These are phyloP conservation scores for Rhinichthys osculus DNA, from an alignment of 2,797 vertebrate species.

Conservation along the genomic window DNA sequence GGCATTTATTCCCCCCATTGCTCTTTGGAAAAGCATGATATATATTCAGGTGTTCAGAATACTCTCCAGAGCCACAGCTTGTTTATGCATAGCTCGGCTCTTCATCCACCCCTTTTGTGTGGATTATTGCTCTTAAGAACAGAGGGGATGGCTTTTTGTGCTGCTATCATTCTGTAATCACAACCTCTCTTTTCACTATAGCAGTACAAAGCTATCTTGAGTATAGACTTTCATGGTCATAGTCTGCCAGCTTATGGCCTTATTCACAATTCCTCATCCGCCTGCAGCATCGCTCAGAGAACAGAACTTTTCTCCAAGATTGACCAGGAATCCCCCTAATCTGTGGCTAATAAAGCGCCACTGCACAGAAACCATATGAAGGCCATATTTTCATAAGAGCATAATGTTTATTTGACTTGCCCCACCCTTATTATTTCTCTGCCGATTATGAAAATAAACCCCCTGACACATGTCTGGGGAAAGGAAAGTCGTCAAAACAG, in stretches of 20 bases:
- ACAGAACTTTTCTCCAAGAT: background rate
- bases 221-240: constrained; percentile 18
- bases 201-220: constrained; percentile 31
- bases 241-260: constrained; percentile 21
- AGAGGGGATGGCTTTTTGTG: constrained; percentile 33
- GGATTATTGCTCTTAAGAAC: constrained; percentile 3
- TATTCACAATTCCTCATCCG: constrained; percentile 30
- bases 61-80: background rate
- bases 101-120: background rate
- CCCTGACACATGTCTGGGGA: constrained; percentile 5
- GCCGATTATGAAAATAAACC: constrained; percentile 39
- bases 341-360: background rate
- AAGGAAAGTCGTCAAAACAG: constrained; percentile 14
- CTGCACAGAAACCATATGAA: constrained; percentile 28
- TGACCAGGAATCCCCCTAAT: constrained; percentile 19
- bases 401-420: constrained; percentile 29
- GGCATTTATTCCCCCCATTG: constrained; percentile 11
- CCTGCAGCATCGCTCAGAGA: background rate
- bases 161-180: constrained; percentile 30
- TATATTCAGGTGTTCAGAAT: constrained; percentile 14
- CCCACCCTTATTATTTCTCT: constrained; percentile 45
- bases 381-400: constrained; percentile 30
- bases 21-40: background rate
- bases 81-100: background rate
- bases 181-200: constrained; percentile 18